Base-by-base conservation (phyloP, 1,140 invertebrate genomes). In the Megalopta genalis region DNA sequence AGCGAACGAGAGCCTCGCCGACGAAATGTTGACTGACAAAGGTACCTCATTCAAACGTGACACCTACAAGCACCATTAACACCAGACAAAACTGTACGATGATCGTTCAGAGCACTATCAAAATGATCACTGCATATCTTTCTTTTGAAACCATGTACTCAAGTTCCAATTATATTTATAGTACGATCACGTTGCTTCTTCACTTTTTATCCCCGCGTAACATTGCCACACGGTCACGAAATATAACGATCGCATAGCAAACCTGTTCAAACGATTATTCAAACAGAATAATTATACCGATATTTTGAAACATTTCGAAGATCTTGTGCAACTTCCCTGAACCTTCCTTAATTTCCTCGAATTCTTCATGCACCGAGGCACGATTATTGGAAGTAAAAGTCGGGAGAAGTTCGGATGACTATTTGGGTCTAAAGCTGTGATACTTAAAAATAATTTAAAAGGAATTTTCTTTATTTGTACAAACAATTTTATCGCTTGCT, bases 21-120 rank as follows among this genome's bases (percentile, higher is more conserved):
- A 96, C 79, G 94, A 94, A 87, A 95, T 96, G 94, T 92, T 96
- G 63, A 94, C 93, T 52, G 96, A 97, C 92, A 96, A 96, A 96
- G 96, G 96, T 97, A 95, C 85, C 79, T 77, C 49, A 60, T 72
- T 80, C 37, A 60, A 65, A 68, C 46, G 52, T 63, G 18, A 18
- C 68, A 85, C 71, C 73, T 49, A 42, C 49, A 12, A 72, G 68
- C 72, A 85, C 68, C 39, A 77, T 73, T 37, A 32, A 18, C 16
- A 72, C 10, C 21, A 21, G 59, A 57, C 8, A n/a, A 63, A 72
- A 52, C 18, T 62, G 42, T 83, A 59, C 42, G n/a, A 68, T 23
- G 54, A 73, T 59, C 52, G 70, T 74, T 42, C 37, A 25, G 4
- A 52, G 63, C 71, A 62, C 74, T 7, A 18, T 62, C 57, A n/a